Base-by-base conservation (phyloP, 1,140 invertebrate genomes). In the Protaetia brevitarsis region DNA sequence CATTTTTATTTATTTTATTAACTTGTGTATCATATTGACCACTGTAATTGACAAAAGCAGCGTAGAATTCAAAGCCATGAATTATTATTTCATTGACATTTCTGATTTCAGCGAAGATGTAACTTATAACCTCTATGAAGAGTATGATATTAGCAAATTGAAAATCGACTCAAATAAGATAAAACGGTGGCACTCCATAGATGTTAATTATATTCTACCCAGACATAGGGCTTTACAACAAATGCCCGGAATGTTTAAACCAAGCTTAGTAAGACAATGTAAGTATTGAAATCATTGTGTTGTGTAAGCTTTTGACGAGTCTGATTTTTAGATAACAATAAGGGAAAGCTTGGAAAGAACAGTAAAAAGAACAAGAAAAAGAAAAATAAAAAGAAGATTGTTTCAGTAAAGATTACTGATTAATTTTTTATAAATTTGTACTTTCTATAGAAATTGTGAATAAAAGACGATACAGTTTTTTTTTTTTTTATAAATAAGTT, bases 221-320 rank as follows among this genome's bases (percentile, higher is more conserved):
- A 68, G 69, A 26, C 71, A 77, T 59, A 58, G 66, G 3, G 60
- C 62, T 6, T 60, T 66, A 51, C 68, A 69, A 2, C 45, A 70
- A 26, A 70, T 78, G 59, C 78, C 78, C n/a, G 76, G 75, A 8
- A 72, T 77, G 69, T 79, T 79, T 64, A 67, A 65, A 6, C 72
- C 75, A 28, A 10, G 26, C n/a, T 13, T 11, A 2, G 3, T 30
- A 26, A 45, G 6, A 51, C 26, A 64, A 51, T 16, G 23, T 51
- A 64, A 28, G 16, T 51, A 8, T n/a, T n/a, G n/a, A n/a, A 5
- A 6, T 34, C 13, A 34, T 34, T 5, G 31, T 2, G 31, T 2
- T n/a, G 13, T 11, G 13, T 34, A 8, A 1, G 31, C 13, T 34
- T 34, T 34, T 11, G 13, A 2, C 31, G 13, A 34, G 13, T 34